These are phyloP conservation scores for Listronotus bonariensis DNA, from an alignment of 1,140 invertebrate genomes.

Conservation along the genomic window DNA sequence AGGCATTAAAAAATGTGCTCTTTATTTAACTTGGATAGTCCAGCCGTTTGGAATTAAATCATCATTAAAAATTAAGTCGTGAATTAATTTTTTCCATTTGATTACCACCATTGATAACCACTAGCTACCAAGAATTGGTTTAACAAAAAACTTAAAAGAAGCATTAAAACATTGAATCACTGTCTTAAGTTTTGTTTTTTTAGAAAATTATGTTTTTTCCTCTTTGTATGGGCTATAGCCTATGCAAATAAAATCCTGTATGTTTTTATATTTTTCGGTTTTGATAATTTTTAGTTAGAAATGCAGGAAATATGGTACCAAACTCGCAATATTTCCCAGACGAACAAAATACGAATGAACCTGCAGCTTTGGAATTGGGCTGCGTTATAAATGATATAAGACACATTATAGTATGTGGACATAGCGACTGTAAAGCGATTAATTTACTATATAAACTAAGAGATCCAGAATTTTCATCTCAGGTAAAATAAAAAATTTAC, in stretches of 20 bases:
- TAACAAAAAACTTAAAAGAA: no score
- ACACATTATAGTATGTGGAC: conserved; percentile 94
- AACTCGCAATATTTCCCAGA: conserved; percentile 86
- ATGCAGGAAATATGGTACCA: conserved; percentile 92
- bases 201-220: no score
- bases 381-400: conserved; percentile 92
- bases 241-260: background rate
- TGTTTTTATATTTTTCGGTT: background rate
- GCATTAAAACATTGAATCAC: no score
- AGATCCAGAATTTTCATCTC: conserved; percentile 74
- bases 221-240: no score
- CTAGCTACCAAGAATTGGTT: no score
- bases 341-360: conserved; percentile 89
- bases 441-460: conserved; percentile 86
- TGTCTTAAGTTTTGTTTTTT: no score
- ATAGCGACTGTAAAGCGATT: conserved; percentile 98
- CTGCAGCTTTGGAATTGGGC: conserved; percentile 90
- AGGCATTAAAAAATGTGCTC: no score
- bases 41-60: no score
- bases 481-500: conserved; percentile 45
- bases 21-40: no score
- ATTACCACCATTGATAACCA: no score
- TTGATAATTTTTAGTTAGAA: conserved; percentile 71
- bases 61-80: no score
- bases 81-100: no score